Percentiles rank a stretch among this genome's conserved stretches.
phyloP scores from a whole-genome alignment of 2,888 invertebrate genomes.

The Volucella inanis region DNA sequence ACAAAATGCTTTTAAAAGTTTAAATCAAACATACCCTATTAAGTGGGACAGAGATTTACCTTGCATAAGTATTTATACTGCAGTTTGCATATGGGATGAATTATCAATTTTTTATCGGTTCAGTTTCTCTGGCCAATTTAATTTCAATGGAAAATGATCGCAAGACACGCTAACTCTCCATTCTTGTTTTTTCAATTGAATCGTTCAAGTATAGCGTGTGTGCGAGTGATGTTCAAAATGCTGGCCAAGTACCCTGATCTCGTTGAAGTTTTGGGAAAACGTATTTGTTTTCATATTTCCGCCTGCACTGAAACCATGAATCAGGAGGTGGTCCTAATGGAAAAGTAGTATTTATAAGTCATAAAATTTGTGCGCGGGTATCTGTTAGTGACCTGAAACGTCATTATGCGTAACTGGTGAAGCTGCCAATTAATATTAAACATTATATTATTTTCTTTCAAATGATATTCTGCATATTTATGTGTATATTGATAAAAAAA shows the following conservation, averaged over 20 bases:
- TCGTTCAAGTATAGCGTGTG: constrained; percentile 23
- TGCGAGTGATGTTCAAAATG: background rate
- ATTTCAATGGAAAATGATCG: constrained; percentile 49
- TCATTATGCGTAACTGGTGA: constrained; percentile 71
- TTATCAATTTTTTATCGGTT: constrained; percentile 71
- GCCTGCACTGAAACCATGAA: constrained; percentile 19
- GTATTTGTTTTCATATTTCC: constrained; percentile 56
- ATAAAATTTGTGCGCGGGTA: constrained; percentile 66
- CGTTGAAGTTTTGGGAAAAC: constrained; percentile 13
- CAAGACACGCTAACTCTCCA: constrained; percentile 58
- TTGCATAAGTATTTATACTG: background rate
- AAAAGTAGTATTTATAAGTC: constrained; percentile 64
- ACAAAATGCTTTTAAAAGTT: too few relatives aligned
- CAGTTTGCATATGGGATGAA: constrained; percentile 33
- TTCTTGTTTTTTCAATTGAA: background rate
- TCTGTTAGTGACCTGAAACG: constrained; percentile 46
- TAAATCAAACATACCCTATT: constrained; percentile 29
- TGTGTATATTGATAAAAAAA: too few relatives aligned
- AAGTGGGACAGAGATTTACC: background rate
- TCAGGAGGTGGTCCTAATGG: constrained; percentile 53
- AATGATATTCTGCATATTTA: constrained; percentile 37
- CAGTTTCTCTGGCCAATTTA: constrained; percentile 66
- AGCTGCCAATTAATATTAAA: constrained; percentile 55
- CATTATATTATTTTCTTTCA: constrained; percentile 52
- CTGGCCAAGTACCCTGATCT: background rate